Evolutionary conservation across 2,113 vertebrate genomes (phyloP).

Genomic region (Lophius piscatorius): DNA sequence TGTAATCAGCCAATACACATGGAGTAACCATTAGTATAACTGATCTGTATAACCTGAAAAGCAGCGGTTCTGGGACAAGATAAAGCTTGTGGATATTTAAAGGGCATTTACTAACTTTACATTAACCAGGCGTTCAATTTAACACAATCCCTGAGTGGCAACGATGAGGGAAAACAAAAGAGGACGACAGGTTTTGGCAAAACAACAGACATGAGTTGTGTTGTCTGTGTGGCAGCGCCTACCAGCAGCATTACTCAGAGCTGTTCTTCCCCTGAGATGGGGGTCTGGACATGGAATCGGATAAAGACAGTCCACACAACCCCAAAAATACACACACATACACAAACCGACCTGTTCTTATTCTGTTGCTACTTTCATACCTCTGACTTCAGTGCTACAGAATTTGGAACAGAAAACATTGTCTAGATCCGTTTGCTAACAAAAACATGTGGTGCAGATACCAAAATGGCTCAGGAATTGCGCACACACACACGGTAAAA

Average conservation of each 20-base stretch:
- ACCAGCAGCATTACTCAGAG: conserved; percentile 31
- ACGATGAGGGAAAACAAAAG: conserved; percentile 2
- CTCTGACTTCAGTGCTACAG: conserved; percentile 66
- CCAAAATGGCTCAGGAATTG: not conserved
- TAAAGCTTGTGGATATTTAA: too few relatives aligned
- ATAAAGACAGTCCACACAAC: conserved; percentile 24
- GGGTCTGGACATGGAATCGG: conserved; percentile 41
- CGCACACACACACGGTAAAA: not conserved
- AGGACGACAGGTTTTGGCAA: conserved; percentile 1
- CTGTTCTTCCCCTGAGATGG: conserved; percentile 17
- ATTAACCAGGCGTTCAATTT: not conserved
- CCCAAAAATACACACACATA: conserved; percentile 8
- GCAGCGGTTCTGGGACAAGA: too few relatives aligned
- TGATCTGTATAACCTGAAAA: too few relatives aligned
- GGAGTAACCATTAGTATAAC: too few relatives aligned
- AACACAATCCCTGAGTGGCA: not conserved
- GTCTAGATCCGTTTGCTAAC: conserved; percentile 27
- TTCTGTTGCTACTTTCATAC: conserved; percentile 63
- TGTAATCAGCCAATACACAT: too few relatives aligned
- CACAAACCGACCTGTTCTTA: not conserved
- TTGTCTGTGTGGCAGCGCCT: conserved; percentile 4
- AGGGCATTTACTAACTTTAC: too few relatives aligned
- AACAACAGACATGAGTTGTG: conserved; percentile 13
- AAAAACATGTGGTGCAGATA: conserved; percentile 18
- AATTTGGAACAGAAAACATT: conserved; percentile 63